Conservation (phyloP, 2,797 vertebrate species). For the Spinus olivaceus region DNA sequence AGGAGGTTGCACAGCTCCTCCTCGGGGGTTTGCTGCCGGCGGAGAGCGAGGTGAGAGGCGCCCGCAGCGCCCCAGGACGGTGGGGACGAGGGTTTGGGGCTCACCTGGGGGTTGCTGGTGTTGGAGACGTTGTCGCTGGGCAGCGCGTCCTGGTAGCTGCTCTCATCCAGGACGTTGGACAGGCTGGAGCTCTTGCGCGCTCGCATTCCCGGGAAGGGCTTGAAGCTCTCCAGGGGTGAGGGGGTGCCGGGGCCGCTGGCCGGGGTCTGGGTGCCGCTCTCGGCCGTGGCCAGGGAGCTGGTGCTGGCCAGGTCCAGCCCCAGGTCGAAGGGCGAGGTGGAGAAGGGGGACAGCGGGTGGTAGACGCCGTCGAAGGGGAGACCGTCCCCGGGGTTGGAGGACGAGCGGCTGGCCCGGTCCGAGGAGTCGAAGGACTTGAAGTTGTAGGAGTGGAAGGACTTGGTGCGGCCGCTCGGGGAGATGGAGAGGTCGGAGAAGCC, state of each 20-base stretch:
- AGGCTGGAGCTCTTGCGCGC: conserved; percentile 93
- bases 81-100: neutral
- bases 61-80: accelerated
- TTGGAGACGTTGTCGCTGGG: conserved; percentile 89
- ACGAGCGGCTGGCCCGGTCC: conserved; percentile 82
- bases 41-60: accelerated
- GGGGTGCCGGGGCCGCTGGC: conserved; percentile 86
- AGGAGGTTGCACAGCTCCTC: conserved; percentile 96
- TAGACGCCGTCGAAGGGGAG: conserved; percentile 79
- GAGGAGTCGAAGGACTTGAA: conserved; percentile 87
- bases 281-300: conserved; percentile 62
- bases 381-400: conserved; percentile 70
- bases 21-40: conserved; percentile 85
- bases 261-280: conserved; percentile 78
- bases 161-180: conserved; percentile 92
- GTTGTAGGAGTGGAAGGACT: conserved; percentile 73
- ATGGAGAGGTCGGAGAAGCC: conserved; percentile 82
- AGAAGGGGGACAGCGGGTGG: conserved; percentile 88
- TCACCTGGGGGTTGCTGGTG: conserved; percentile 94
- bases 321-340: conserved; percentile 82
- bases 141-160: conserved; percentile 84
- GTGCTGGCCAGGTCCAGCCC: conserved; percentile 79
- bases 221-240: conserved; percentile 86
- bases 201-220: conserved; percentile 82
- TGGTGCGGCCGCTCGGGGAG: conserved; percentile 73